Evolutionary conservation across 2,113 vertebrate species (phyloP).

Genomic region (Oncorhynchus masou): DNA sequence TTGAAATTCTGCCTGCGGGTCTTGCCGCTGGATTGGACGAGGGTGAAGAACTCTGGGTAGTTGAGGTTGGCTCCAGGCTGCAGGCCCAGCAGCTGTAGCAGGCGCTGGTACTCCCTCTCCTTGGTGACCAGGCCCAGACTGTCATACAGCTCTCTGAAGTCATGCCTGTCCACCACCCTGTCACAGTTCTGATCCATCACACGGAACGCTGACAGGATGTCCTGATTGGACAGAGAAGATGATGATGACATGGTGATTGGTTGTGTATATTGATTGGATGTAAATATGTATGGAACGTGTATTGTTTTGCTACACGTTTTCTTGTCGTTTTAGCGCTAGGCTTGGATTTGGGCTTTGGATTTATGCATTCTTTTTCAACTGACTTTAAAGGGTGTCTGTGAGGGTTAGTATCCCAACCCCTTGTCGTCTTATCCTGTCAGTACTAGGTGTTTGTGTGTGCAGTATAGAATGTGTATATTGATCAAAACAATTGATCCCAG

Average conservation of each 20-base stretch:
- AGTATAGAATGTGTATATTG: too few species aligned
- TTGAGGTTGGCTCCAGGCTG: conserved; percentile 51
- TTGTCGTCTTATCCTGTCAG: too few species aligned
- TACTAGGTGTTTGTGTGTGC: too few species aligned
- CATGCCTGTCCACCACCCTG: conserved; percentile 53
- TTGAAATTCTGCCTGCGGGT: background rate
- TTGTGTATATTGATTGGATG: conserved; percentile 1
- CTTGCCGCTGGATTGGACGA: conserved; percentile 49
- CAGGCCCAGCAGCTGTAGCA: conserved; percentile 66
- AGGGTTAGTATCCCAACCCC: too few species aligned
- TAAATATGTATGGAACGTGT: background rate
- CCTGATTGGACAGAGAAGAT: conserved; percentile 45
- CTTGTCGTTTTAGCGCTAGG: too few species aligned
- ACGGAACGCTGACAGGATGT: conserved; percentile 69
- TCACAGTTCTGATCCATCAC: conserved; percentile 67
- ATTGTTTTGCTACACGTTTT: background rate
- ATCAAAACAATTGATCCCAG: background rate
- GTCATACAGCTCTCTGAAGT: conserved; percentile 57
- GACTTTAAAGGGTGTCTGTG: too few species aligned
- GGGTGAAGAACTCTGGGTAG: conserved; percentile 62
- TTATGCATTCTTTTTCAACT: too few species aligned
- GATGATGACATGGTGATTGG: background rate
- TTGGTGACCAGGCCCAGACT: conserved; percentile 60
- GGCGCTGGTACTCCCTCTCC: conserved; percentile 55
- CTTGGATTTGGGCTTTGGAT: too few species aligned